Evolutionary conservation across 2,888 invertebrate species (phyloP), one percentile per base, ranked within the genome.

Genomic region (Bellardia pandia): DNA sequence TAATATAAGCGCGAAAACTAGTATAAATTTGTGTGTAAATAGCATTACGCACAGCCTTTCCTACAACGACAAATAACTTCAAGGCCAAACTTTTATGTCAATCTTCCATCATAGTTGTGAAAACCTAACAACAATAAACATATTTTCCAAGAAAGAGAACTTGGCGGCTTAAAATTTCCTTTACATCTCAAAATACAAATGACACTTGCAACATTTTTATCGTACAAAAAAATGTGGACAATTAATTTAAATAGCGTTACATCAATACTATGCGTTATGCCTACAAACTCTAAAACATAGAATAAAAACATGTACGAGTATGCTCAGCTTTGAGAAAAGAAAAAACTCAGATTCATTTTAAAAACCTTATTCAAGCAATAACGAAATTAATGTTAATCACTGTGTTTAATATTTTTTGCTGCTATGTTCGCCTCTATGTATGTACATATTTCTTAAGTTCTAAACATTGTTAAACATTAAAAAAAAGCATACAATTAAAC

Each of bases 391-490:
- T 37, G 37, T 37, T 4, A 37, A 37, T 37, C 37, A 37, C 37
- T 37, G 37, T 37, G 6, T 37, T 37, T 45, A n/a, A 14, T 51
- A n/a, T 5, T n/a, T n/a, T 53, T 16, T 56, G 7, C 16, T 3
- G 0, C 23, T 23, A 9, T 11, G 11, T 45, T 11, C 45, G 37
- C 5, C 37, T 37, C 37, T 37, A 37, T 3, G 37, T 37, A 11
- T n/a, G 13, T 11, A n/a, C n/a, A n/a, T 45, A 3, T 45, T 16
- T 5, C 23, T 6, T 37, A 56, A 8, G 7, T 16, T 8, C 56
- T 16, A 56, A 4, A 40, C 1, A 72, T 72, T 81, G 64, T 74
- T 60, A 62, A 79, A 79, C 79, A 79, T 80, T 64, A 42, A 58
- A 62, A 58, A 62, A 53, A 8, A 56, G 53, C n/a, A 71, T 62